These are phyloP conservation scores for Synergus umbraculus DNA, from an alignment of 2,888 invertebrate species.

Conservation along the genomic window DNA sequence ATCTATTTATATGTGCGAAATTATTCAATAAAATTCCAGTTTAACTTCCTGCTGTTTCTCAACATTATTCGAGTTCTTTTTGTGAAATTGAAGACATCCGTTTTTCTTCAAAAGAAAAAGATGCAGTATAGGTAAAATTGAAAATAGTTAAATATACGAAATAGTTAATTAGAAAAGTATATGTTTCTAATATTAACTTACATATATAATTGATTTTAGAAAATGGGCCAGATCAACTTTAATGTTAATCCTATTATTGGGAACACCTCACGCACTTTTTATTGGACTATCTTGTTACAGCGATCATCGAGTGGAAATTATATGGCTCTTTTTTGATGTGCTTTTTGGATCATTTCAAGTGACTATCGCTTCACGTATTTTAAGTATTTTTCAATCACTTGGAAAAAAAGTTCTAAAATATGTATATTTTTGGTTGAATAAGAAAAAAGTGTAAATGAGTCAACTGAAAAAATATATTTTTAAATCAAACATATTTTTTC, in stretches of 20 bases:
- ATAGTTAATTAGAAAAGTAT: no score
- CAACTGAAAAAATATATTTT: background rate
- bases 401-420: background rate
- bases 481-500: background rate
- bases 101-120: slow-evolving; percentile 80
- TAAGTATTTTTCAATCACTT: background rate
- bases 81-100: slow-evolving; percentile 80
- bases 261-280: slow-evolving; percentile 82
- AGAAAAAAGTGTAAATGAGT: background rate
- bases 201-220: slow-evolving; percentile 60
- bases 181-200: no score
- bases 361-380: slow-evolving; percentile 50
- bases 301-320: slow-evolving; percentile 79
- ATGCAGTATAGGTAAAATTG: slow-evolving; percentile 78
- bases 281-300: slow-evolving; percentile 79
- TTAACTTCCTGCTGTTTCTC: slow-evolving; percentile 82
- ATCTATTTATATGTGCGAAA: no score
- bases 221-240: slow-evolving; percentile 82
- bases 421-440: background rate
- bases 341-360: slow-evolving; percentile 85
- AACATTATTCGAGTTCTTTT: slow-evolving; percentile 81
- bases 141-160: no score
- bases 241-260: slow-evolving; percentile 83
- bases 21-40: slow-evolving; percentile 75
- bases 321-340: slow-evolving; percentile 83